These are phyloP conservation scores for Acrocephalus kingi DNA, from an alignment of 2,113 vertebrate genomes.

Conservation along the genomic window DNA sequence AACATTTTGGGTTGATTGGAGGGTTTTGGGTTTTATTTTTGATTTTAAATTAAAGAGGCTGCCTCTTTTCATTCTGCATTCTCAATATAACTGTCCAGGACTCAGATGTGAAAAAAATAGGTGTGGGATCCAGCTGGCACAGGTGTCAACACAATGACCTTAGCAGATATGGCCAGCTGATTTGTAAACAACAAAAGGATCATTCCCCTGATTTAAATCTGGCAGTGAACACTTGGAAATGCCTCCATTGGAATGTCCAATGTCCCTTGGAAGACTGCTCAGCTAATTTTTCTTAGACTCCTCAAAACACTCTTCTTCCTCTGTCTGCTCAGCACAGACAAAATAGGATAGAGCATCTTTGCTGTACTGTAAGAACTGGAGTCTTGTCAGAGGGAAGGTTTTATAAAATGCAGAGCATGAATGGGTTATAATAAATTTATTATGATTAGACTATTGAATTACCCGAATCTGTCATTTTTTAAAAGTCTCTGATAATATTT, in stretches of 20 bases:
- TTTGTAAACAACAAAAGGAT: background rate
- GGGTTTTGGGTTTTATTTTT: background rate
- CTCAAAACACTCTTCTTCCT: background rate
- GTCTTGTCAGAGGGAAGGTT: background rate
- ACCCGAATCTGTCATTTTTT: background rate
- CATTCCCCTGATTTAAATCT: background rate
- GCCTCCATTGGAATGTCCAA: background rate
- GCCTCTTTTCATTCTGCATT: background rate
- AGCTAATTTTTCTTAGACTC: background rate
- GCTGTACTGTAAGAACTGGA: background rate
- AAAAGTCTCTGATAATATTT: background rate
- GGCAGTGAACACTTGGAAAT: background rate
- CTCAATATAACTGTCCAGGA: background rate
- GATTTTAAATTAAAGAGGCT: background rate
- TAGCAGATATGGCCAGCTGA: background rate
- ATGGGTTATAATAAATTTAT: background rate
- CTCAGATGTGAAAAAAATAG: background rate
- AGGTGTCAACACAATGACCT: background rate
- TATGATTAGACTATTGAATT: background rate
- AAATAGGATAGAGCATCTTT: background rate
- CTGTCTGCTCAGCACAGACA: background rate
- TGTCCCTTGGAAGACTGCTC: background rate
- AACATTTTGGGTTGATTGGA: background rate
- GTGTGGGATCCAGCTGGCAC: background rate
- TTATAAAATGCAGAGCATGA: background rate